Base-by-base conservation (phyloP, 2,113 vertebrate genomes). In the Cathartes aura region DNA sequence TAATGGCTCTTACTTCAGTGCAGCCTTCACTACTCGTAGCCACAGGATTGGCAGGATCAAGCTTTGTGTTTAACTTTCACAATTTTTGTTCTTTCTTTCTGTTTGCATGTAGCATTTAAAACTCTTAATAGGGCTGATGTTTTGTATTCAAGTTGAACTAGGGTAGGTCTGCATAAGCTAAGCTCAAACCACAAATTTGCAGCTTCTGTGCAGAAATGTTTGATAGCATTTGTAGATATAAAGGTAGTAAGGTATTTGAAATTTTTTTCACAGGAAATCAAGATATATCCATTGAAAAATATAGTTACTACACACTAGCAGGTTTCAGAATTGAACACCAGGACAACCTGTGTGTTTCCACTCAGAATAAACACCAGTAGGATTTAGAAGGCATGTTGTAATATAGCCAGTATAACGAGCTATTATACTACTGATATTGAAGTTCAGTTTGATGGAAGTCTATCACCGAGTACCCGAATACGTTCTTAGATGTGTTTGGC, bases 391-490 rank as follows among this genome's bases (percentile, higher is more conserved):
- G 40, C 68, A 18, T 0, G 0, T n/a, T 79, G 68, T 50, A 34
- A 26, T 5, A 3, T 13, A 81, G 38, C 15, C 24, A 12, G 32
- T 32, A 22, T 67, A 80, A 82, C 0, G 10, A 84, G 79, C 52
- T 79, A 3, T 53, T 56, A 8, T 27, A 27, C 38, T 21, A 7
- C 26, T 8, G 12, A 3, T 50, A 27, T 7, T 42, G 59, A 62
- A 11, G 34, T 72, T 78, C 2, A 21, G 42, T 68, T 40, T 76
- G 79, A 36, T 56, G 74, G 56, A 43, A 68, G 23, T 38, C 60
- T 72, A 4, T 15, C 75, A 32, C 32, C 0, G 0, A 79, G 48
- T 45, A 63, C 48, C 20, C 4, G 0, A 32, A 40, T 11, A 7
- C 11, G 38, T 82, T 82, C 64, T 30, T 40, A 40, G 70, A 19